Base-by-base conservation (phyloP, 1,140 invertebrate genomes). In the Potamilus streckersoni region DNA sequence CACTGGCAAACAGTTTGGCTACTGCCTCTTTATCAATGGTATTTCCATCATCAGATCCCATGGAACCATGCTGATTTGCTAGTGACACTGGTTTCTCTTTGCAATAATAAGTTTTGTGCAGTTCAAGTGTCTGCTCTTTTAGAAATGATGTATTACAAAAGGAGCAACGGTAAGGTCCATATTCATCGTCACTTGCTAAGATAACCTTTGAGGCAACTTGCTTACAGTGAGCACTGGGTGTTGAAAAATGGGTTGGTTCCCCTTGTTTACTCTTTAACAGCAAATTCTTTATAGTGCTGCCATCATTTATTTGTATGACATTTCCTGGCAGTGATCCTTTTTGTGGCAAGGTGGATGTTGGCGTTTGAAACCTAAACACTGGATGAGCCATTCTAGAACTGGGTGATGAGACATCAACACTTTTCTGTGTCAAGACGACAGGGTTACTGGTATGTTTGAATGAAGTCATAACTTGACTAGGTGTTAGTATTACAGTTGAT, bases 201-300 rank as follows among this genome's bases (percentile, higher is more conserved):
- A n/a, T 56, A 69, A 55, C 59, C 57, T 70, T 68, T 19, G 60
- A 19, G 4, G 57, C 23, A 60, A 61, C 55, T n/a, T 16, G 63
- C 38, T 55, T n/a, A 11, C 27, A 31, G 17, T 69, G n/a, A 15
- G 63, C 17, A n/a, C 20, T 59, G 17, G 56, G 73, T 38, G 67
- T 38, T 20, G 49, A 17, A 6, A 61, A n/a, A 17, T n/a, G 20
- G 57, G 86, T 76, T 79, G 84, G 75, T 71, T 87, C 88, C 64
- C 20, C 20, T 61, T 19, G 16, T 31, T 92, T 91, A 68, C 92
- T 92, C 89, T 95, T 95, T 56, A 95, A 86, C 11, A 96, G 85
- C 15, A 96, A 91, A 86, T 96, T 95, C 86, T 96, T 96, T 71
- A 96, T 96, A 64, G 96, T 94, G 8, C 94, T 95, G 27, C 93